Evolutionary conservation across 1,140 invertebrate species (phyloP).

Genomic region (Nephila pilipes): DNA sequence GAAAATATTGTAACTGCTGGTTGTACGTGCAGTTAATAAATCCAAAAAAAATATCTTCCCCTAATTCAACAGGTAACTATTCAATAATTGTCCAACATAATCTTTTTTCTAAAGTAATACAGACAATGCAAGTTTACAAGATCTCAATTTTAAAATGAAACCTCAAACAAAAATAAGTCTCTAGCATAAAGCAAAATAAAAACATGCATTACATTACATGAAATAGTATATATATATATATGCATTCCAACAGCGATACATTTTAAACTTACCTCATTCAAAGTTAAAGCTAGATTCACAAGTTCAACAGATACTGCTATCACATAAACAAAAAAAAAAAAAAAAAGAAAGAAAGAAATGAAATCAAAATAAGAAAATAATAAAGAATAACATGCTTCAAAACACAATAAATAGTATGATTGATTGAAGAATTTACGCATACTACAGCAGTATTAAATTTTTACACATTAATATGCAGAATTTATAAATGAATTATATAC

Average conservation of each 20-base stretch:
- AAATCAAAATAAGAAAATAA: slow-evolving; percentile 35
- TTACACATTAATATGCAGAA: no score
- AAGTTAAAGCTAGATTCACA: not conserved
- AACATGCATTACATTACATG: not conserved
- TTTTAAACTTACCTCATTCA: slow-evolving; percentile 13
- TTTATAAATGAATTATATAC: no score
- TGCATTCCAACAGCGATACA: not conserved
- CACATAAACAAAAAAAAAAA: slow-evolving; percentile 9
- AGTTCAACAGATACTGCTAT: slow-evolving; percentile 22
- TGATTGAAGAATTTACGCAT: not conserved
- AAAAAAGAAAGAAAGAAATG: slow-evolving; percentile 34
- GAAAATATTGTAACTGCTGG: no score
- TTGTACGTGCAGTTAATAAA: no score
- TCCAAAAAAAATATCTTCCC: no score
- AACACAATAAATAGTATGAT: not conserved
- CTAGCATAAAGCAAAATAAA: not conserved
- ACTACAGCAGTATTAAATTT: no score
- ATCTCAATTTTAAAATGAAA: no score
- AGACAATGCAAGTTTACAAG: no score
- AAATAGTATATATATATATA: not conserved
- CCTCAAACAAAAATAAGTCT: no score
- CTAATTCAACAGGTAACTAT: no score
- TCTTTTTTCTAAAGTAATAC: no score
- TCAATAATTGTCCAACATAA: no score
- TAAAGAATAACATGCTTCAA: not conserved